Conservation (phyloP, 2,797 vertebrate genomes). For the Podarcis lilfordi region DNA sequence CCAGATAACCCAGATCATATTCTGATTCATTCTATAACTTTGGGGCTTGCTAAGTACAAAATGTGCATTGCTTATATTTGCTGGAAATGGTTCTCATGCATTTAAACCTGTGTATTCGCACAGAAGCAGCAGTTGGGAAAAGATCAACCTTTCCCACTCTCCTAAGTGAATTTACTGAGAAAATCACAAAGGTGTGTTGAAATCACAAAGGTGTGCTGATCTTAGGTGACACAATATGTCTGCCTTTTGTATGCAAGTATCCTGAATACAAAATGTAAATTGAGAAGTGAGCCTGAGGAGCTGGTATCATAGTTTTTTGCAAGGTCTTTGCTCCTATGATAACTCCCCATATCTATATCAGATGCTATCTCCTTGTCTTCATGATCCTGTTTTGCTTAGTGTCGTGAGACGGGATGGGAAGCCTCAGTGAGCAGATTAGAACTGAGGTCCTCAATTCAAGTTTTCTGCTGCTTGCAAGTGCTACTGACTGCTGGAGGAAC, state of each 20-base stretch:
- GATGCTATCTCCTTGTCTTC: slow-evolving; percentile 29
- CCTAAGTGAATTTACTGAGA: not conserved
- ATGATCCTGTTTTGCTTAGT: slow-evolving; percentile 52
- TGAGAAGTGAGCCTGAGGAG: not conserved
- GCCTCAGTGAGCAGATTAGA: slow-evolving; percentile 58
- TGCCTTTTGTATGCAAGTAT: not conserved
- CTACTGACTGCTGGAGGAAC: slow-evolving; percentile 53
- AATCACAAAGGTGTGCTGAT: not conserved
- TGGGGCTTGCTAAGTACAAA: not conserved
- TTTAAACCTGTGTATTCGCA: not conserved
- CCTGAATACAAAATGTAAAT: not conserved
- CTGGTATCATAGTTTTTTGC: not conserved
- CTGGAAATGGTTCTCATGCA: not conserved
- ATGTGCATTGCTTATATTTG: not conserved
- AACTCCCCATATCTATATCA: not conserved
- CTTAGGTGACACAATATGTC: not conserved
- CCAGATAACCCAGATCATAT: not conserved
- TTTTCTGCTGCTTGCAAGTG: slow-evolving; percentile 51
- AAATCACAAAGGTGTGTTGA: not conserved
- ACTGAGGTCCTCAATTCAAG: slow-evolving; percentile 62
- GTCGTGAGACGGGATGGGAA: not conserved
- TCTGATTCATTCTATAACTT: not conserved
- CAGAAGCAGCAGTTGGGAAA: not conserved
- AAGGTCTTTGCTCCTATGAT: not conserved
- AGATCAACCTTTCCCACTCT: not conserved